These are phyloP conservation scores for Morpho deidamia DNA, from an alignment of 2,888 invertebrate species.

Conservation along the genomic window DNA sequence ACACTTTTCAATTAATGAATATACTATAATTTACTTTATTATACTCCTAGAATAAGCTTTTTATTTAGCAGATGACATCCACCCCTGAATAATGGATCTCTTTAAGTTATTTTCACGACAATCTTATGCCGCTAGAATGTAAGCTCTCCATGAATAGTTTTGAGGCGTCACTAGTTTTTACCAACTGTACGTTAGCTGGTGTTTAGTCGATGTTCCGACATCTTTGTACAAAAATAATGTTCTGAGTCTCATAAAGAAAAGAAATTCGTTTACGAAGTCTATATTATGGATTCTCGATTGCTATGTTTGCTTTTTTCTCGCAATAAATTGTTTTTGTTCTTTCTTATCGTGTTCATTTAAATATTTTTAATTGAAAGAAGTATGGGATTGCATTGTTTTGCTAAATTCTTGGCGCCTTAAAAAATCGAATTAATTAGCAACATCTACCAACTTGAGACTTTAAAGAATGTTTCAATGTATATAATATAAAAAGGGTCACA, in stretches of 20 bases:
- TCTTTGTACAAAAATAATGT: no score
- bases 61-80: background rate
- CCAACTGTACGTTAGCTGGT: no score
- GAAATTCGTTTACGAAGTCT: background rate
- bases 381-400: background rate
- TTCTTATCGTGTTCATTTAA: conserved; percentile 2
- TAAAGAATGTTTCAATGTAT: conserved; percentile 32
- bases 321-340: no score
- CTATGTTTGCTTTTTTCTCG: background rate
- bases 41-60: background rate
- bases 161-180: no score
- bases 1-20: background rate
- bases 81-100: no score
- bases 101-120: no score
- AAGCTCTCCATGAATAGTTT: no score
- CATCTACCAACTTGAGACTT: conserved; percentile 19
- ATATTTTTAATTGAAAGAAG: conserved; percentile 2
- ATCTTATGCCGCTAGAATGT: no score
- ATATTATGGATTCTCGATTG: background rate
- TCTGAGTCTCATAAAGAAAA: no score
- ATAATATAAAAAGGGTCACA: conserved; percentile 33
- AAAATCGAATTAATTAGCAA: conserved; percentile 23
- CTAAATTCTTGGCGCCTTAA: conserved; percentile 10
- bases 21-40: background rate
- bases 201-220: no score